Conservation (phyloP, 2,113 vertebrate species). For the Xiphorhynchus elegans region DNA sequence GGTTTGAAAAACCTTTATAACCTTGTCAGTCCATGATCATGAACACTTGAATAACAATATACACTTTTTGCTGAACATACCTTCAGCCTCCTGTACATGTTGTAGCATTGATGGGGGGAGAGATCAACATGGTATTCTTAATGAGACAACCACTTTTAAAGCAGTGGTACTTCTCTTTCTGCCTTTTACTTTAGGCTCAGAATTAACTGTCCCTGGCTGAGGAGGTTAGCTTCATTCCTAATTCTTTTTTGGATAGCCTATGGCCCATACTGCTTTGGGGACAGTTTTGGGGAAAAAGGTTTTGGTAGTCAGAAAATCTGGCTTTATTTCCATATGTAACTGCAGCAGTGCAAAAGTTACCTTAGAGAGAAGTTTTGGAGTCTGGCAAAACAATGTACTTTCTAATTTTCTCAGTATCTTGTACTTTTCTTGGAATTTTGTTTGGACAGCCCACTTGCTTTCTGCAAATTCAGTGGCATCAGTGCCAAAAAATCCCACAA, state of each 20-base stretch:
- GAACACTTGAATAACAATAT: background rate
- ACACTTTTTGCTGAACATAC: background rate
- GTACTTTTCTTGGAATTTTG: background rate
- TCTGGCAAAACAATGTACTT: background rate
- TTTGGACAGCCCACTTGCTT: background rate
- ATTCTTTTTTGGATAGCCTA: background rate
- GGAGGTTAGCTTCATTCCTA: background rate
- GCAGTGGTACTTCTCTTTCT: background rate
- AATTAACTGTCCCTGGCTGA: background rate
- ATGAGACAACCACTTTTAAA: background rate
- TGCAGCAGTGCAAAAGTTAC: background rate
- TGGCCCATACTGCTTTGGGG: background rate
- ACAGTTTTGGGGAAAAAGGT: background rate
- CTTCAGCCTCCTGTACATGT: background rate
- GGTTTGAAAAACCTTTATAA: background rate
- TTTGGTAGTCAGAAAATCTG: background rate
- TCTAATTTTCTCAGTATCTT: background rate
- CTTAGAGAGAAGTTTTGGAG: background rate
- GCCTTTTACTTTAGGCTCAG: background rate
- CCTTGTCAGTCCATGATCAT: rapidly evolving
- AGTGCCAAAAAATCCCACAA: background rate
- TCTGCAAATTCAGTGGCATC: background rate
- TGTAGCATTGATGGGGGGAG: background rate
- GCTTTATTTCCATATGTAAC: background rate
- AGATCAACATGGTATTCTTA: background rate